Evolutionary conservation across 2,797 vertebrate species (phyloP).

Genomic region (Mus spretus): DNA sequence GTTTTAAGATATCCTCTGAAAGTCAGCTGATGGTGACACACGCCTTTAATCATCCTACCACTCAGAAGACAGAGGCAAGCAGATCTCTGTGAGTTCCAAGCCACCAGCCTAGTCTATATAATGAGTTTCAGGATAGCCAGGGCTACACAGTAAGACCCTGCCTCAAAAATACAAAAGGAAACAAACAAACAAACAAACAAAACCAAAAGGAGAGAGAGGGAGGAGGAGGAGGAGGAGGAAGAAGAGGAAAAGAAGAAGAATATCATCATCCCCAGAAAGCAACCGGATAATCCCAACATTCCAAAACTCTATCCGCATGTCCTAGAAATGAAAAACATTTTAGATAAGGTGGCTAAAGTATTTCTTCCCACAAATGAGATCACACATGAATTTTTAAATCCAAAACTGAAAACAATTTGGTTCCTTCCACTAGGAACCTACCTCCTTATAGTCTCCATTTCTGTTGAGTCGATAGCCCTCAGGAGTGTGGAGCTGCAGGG

Average conservation of each 20-base stretch:
- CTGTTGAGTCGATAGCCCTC: slow-evolving; percentile 94
- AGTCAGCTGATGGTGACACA: not conserved
- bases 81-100: not conserved
- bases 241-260: too few relatives aligned
- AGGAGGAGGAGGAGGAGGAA: too few relatives aligned
- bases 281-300: not conserved
- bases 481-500: slow-evolving; percentile 95
- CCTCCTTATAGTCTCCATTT: slow-evolving; percentile 97
- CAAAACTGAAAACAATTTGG: slow-evolving; percentile 9
- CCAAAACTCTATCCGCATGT: not conserved
- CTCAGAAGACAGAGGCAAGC: not conserved
- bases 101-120: not conserved
- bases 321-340: slow-evolving; percentile 39
- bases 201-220: too few relatives aligned
- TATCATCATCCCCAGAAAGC: not conserved
- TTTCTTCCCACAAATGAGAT: slow-evolving; percentile 22
- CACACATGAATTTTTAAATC: slow-evolving; percentile 11
- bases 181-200: not conserved
- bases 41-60: too few relatives aligned
- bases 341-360: not conserved
- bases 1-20: slow-evolving; percentile 14
- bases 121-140: not conserved
- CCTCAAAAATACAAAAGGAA: not conserved
- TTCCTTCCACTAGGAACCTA: slow-evolving; percentile 78
- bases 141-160: not conserved